Base-by-base conservation (phyloP, 2,888 invertebrate species). In the Epinotia demarniana region DNA sequence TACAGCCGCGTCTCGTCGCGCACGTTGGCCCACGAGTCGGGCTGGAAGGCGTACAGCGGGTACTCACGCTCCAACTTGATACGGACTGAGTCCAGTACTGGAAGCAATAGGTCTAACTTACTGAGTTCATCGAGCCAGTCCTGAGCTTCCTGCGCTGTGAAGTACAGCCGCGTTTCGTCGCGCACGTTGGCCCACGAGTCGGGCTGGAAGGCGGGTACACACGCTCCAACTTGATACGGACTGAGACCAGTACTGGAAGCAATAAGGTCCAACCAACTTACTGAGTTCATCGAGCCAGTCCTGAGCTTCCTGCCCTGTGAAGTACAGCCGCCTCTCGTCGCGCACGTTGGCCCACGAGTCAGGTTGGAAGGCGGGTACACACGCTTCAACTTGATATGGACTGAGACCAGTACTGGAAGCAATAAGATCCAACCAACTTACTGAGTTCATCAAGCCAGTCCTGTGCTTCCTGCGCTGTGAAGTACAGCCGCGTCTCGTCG, bases 161-260 rank as follows among this genome's bases (percentile, higher is more conserved):
- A 96, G 87, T 97, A 97, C 63, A 99, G 94, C 81, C 98, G 95
- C 0, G 99, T 98, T 84, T 97, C 97, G 80, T 96, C 96, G 73
- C 96, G 96, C 67, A 97, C 95, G 82, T 96, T 96, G 49, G 97
- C 94, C 84, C 97, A 94, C 67, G 96, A 95, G 81, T 96, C 95
- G 0, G 97, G 96, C 90, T 98, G 97, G 93, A 98, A 98, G 46
- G 98, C 97, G 97, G 96, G 90, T 99, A 98, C 79, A 99, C 96
- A 81, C 98, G 98, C 85, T 98, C 97, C 78, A 99, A 89, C 89
- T 97, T 98, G 72, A 99, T 97, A 90, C 98, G 98, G 16, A 97
- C 95, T 0, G 98, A 97, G 33, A 99, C 94, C 89, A 97, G 96
- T 27, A 27, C 23, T 27, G 23, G 23, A 27, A 27, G 23, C 89